Conservation (phyloP, 2,113 vertebrate species). For the Coptodon rendalli region DNA sequence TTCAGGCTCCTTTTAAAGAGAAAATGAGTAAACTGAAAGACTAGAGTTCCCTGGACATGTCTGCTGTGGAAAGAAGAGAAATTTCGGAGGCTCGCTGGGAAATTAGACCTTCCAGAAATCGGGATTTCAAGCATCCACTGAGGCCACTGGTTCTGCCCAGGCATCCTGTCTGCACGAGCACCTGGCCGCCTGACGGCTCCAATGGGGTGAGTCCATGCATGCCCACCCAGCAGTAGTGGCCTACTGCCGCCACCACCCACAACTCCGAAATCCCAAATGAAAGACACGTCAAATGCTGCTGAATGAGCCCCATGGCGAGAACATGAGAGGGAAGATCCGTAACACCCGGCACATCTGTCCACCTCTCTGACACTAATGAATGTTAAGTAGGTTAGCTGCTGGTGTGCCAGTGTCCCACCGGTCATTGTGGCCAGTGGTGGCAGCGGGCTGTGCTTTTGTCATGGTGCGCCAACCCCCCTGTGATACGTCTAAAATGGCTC, state of each 20-base stretch:
- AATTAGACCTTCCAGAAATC: not conserved
- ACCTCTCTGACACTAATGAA: conserved; percentile 72
- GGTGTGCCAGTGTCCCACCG: conserved; percentile 62
- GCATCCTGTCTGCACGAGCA: conserved; percentile 7
- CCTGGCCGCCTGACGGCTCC: conserved; percentile 20
- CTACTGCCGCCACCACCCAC: conserved; percentile 28
- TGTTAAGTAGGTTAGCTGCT: conserved; percentile 68
- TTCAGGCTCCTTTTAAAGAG: not conserved
- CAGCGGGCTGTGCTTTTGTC: conserved; percentile 69
- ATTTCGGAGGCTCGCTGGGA: not conserved
- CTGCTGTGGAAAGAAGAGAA: not conserved
- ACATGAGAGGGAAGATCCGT: conserved; percentile 53
- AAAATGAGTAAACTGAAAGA: not conserved
- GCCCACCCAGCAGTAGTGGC: conserved; percentile 36
- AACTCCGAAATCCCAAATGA: conserved; percentile 44
- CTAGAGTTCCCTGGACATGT: conserved; percentile 7
- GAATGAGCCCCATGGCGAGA: conserved; percentile 53
- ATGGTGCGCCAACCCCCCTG: conserved; percentile 69
- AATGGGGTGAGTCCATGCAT: conserved; percentile 59
- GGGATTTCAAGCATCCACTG: not conserved
- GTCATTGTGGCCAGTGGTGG: conserved; percentile 77
- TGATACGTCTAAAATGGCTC: conserved; percentile 61
- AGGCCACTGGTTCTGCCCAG: not conserved
- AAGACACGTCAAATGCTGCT: conserved; percentile 51
- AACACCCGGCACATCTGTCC: conserved; percentile 66